Evolutionary conservation across 92 coral and sea anemone genomes (phyloP).

Genomic region (Phymanthus crucifer): DNA sequence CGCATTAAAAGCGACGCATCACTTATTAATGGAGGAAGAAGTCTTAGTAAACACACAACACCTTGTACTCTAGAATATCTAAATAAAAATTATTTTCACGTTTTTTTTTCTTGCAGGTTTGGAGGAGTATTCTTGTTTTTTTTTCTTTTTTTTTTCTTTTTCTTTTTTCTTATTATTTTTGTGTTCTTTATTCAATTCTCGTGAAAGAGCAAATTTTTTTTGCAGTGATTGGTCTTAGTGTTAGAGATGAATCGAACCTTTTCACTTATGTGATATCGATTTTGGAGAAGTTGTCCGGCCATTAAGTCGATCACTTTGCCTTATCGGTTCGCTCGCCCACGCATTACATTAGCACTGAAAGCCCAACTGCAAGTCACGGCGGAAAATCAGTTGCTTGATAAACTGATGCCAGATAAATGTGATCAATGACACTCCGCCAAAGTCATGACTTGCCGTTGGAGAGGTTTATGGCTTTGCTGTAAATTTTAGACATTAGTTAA

Average conservation of each 20-base stretch:
- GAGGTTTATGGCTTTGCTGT: background rate
- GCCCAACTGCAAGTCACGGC: slow-evolving; percentile 3
- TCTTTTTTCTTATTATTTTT: too few species aligned
- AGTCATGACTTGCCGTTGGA: background rate
- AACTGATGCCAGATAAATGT: background rate
- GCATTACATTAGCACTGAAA: background rate
- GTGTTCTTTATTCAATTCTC: too few species aligned
- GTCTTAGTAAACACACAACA: background rate
- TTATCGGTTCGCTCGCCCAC: slow-evolving; percentile 1
- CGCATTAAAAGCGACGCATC: background rate
- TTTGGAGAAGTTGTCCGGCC: background rate
- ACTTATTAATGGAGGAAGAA: background rate
- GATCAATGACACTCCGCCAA: background rate
- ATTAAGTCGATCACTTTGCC: background rate
- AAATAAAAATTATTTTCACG: background rate
- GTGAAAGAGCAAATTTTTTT: background rate
- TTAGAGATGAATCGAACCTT: background rate
- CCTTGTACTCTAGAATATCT: background rate
- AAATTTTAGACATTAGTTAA: background rate
- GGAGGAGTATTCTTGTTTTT: too few species aligned
- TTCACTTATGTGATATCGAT: background rate
- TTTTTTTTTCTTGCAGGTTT: background rate
- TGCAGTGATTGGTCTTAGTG: background rate
- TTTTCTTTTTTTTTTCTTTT: too few species aligned
- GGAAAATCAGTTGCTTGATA: background rate